phyloP scores from a whole-genome alignment of 2,113 vertebrate genomes.

The Sphyrna mokarran region DNA sequence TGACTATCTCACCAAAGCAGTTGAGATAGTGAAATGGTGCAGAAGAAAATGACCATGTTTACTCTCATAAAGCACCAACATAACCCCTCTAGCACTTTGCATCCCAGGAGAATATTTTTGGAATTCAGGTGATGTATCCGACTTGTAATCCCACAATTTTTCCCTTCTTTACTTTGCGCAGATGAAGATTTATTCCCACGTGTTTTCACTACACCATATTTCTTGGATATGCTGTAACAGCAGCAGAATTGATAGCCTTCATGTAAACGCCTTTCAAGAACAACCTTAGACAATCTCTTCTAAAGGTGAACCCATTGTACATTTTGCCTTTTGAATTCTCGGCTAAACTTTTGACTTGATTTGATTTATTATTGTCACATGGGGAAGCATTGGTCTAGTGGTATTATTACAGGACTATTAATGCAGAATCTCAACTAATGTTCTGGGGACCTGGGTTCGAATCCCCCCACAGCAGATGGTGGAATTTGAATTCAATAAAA shows the following conservation, averaged over 20 bases:
- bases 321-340: neutral
- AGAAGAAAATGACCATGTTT: neutral
- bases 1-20: neutral
- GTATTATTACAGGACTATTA: too few species aligned
- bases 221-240: neutral
- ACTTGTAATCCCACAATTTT: neutral
- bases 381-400: too few species aligned
- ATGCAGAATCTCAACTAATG: too few species aligned
- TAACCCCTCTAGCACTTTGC: neutral
- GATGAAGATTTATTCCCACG: neutral
- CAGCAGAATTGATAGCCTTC: neutral
- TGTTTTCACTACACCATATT: neutral
- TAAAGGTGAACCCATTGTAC: neutral
- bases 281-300: neutral
- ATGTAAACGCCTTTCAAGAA: neutral
- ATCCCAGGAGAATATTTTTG: neutral
- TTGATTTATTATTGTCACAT: too few species aligned
- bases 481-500: too few species aligned
- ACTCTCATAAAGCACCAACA: neutral
- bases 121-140: neutral
- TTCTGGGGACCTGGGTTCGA: too few species aligned
- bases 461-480: too few species aligned
- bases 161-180: neutral
- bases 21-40: neutral
- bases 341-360: neutral